Evolutionary conservation across 2,113 vertebrate genomes (phyloP), one percentile per base, ranked within the genome.

Genomic region (Saiga tatarica): DNA sequence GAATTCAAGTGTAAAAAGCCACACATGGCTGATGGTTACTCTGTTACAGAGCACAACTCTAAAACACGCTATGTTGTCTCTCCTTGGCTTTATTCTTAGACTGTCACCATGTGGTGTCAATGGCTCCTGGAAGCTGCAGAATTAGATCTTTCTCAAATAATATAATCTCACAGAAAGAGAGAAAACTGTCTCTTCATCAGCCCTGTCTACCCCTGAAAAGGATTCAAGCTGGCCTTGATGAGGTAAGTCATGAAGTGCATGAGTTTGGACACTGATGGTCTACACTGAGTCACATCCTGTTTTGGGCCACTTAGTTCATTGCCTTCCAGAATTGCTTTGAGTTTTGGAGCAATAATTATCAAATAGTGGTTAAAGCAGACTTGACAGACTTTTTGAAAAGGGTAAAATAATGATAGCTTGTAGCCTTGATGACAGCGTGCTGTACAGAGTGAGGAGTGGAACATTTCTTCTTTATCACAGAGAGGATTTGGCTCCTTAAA

Each of bases 1-100:
- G 9, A 84, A 39, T 87, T 95, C 19, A 55, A 42, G 53, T 83
- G 30, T 92, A 81, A 92, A 94, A 64, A 62, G 39, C 39, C 26
- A 39, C n/a, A 45, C 2, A 60, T 89, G 26, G 39, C 39, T 76
- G 21, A 45, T 87, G 23, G 50, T 25, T 36, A 64, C 42, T 6
- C 30, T 50, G 2, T 30, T 52, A 25, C 39, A 76, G 7, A 59
- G 3, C 7, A 50, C 42, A 78, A 6, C 8, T 90, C 26, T 74
- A 55, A 86, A 88, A 89, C 28, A 55, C 17, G 26, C 30, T 5
- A 2, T 30, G 1, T 2, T 42, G 7, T 33, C 21, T 82, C n/a
- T 62, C 28, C 17, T n/a, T 53, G 28, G 30, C 17, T 87, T 89
- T 62, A 39, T 83, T 64, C 19, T 71, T 52, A 85, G 59, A 16